Base-by-base conservation (phyloP, 2,797 vertebrate species). In the Dicrostonyx torquatus region DNA sequence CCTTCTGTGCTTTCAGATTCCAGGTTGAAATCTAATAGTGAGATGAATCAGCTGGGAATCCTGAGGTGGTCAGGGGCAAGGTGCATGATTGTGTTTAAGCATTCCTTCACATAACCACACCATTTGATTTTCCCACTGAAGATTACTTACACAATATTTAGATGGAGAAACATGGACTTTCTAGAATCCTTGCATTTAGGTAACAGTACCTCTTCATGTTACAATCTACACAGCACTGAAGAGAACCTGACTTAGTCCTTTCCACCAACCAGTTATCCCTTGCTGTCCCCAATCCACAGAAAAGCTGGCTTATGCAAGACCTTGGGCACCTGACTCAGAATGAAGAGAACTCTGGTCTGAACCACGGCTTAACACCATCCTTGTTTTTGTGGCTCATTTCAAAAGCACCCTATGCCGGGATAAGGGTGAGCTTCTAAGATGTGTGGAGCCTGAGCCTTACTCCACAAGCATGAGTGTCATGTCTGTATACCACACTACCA, bases 161-260 rank as follows among this genome's bases (percentile, higher is more conserved):
- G 43, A 76, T 37, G 68, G n/a, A 66, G n/a, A 90, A 92, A 93
- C 66, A 6, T 72, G 93, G 77, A 31, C n/a, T 92, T 94, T 88
- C 72, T 91, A 75, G 45, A 80, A 94, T 89, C 80, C 85, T 87
- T 84, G 6, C 1, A 72, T 66, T 80, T 66, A 68, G 73, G 48
- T 43, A 84, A 66, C 6, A 55, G 1, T 40, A 91, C 72, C 37
- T 53, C 40, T 14, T 91, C n/a, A 14, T 5, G 64, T 93, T 95
- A 91, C 73, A 88, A 84, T 92, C 86, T 55, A 64, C 64, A 73
- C 18, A 91, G 87, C 87, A 87, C 31, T 80, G 76, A 87, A 45
- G 26, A 95, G 45, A 95, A 91, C 79, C 91, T 93, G 75, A 48
- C 60, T 94, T 92, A 91, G 91, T 90, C 66, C 53, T 93, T 96